Evolutionary conservation across 2,113 vertebrate species (phyloP), one percentile per base, ranked within the genome.

Genomic region (Toxostoma redivivum): DNA sequence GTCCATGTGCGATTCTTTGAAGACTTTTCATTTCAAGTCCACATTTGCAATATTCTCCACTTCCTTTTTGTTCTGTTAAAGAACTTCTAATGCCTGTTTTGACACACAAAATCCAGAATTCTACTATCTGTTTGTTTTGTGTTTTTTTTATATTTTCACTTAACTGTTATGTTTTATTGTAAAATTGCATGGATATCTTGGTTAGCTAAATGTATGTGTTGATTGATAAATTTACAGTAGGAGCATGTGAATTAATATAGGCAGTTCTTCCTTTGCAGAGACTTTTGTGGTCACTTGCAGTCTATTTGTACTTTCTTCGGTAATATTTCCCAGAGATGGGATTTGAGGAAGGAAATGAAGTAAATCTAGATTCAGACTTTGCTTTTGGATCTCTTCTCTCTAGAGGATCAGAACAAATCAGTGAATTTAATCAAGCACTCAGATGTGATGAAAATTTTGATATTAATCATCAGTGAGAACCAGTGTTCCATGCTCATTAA

Each of bases 381-480:
- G 24, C 54, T 95, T 92, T 94, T 88, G 54, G 60, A 90, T 80
- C 44, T 61, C 37, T 6, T 54, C 15, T 86, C 88, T 93, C 85
- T 40, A 24, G 82, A 90, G 95, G 37, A 47, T 88, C 42, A 60
- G 74, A 92, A 80, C 54, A 92, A 93, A 90, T 73, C 60, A 71
- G 51, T 70, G 42, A 83, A 83, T 93, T 90, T 86, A 94, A 70
- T 88, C 58, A 91, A 77, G 67, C 27, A 25, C 62, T 88, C 0
- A 4, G 44, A 87, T 67, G 47, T 77, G 92, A 91, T 88, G 54
- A 88, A 95, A 90, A 83, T 81, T 88, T 77, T 37, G 71, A 78
- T 93, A 73, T 94, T 95, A 94, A 82, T 95, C 30, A 67, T 85
- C 60, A 50, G 66, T 58, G 71, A 70, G 66, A 95, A 74, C 35